Base-by-base conservation (phyloP, 2,113 vertebrate species). In the Bujurquina vittata region DNA sequence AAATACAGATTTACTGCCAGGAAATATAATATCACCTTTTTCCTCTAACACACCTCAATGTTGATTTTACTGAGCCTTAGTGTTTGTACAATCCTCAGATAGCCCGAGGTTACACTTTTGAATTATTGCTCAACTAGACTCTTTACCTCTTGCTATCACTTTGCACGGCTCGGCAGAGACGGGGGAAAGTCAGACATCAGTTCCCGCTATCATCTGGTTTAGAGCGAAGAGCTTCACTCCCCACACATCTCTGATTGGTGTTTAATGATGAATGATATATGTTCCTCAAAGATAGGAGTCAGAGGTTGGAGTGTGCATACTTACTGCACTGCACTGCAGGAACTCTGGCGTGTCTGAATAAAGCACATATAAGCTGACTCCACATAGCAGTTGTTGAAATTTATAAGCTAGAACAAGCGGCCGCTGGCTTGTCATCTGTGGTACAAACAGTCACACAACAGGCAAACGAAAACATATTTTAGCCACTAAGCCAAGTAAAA, bases 81-180 rank as follows among this genome's bases (percentile, higher is more conserved):
- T 89, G 88, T 91, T 92, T 93, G 88, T 69, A 69, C 77, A 80
- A 84, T 73, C 77, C 79, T 87, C 83, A 62, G 67, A 87, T 87
- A 85, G 65, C 80, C 81, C 2, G 63, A 58, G 82, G 85, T 87
- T 83, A 84, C 75, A 74, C 65, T 75, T 90, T 58, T 88, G 84
- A 92, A 86, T 90, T 83, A 89, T 90, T 83, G 78, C 79, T 82
- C 56, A 56, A 75, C 81, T 69, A 18, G 23, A 79, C 58, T 57
- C 59, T 74, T 75, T 78, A 35, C 26, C 22, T 69, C 59, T 76
- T 55, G 37, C 79, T 63, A 60, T 84, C 84, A 77, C 79, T 83
- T 88, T 76, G 55, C 80, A 79, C 67, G 65, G 75, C 77, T 59
- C 75, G 3, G 58, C 56, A 61, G 80, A 84, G 77, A 63, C 35